Evolutionary conservation across 2,113 vertebrate genomes (phyloP).

Genomic region (Coturnix japonica): DNA sequence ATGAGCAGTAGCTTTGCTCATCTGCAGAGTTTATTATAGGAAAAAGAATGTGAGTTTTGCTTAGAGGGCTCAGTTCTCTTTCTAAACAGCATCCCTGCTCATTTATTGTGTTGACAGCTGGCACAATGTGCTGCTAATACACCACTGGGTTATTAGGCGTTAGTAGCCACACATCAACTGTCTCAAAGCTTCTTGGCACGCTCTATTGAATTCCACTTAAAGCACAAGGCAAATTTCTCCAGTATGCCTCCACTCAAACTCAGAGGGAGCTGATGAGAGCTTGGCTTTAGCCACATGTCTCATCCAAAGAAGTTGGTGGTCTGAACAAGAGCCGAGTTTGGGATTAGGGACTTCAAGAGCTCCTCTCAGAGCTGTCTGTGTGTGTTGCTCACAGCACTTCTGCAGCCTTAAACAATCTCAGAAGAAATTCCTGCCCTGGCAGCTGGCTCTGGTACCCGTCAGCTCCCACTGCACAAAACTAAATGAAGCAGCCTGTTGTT

Average conservation of each 20-base stretch:
- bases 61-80: background rate
- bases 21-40: background rate
- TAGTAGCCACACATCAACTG: background rate
- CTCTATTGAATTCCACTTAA: background rate
- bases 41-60: background rate
- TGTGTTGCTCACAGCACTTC: background rate
- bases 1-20: background rate
- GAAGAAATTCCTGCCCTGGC: background rate
- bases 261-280: background rate
- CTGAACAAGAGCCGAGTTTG: background rate
- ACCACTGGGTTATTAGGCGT: background rate
- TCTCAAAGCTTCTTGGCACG: background rate
- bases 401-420: background rate
- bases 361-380: background rate
- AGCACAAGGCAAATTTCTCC: background rate
- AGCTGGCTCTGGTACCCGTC: background rate
- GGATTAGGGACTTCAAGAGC: background rate
- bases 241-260: background rate
- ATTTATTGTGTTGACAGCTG: conserved; percentile 19
- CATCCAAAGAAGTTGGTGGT: background rate
- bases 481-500: background rate
- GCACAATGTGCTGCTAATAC: background rate
- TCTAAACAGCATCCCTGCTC: background rate
- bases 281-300: background rate
- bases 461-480: fast-evolving